A percentile compares a stretch with the other conserved stretches of the same genome.
These are phyloP conservation scores for Neodon shergylaensis DNA, from an alignment of 2,113 vertebrate genomes.

Conservation along the genomic window DNA sequence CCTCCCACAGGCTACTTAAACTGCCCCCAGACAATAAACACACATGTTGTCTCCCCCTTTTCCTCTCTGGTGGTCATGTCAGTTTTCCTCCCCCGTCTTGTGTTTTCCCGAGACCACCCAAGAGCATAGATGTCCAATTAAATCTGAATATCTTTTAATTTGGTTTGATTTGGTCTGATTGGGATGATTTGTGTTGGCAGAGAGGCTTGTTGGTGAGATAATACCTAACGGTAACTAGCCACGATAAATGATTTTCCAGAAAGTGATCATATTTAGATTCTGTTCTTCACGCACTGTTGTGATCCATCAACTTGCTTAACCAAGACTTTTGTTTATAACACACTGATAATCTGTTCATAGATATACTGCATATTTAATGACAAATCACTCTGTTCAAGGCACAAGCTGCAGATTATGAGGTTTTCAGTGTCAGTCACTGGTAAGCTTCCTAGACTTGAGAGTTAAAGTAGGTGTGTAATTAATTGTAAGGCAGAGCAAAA, in stretches of 20 bases:
- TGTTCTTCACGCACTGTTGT: background rate
- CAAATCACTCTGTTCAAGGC: background rate
- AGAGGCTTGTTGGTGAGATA: no score
- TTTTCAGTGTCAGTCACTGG: background rate
- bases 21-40: no score
- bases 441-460: conserved; percentile 8
- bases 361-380: background rate
- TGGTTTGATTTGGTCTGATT: no score
- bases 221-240: background rate
- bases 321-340: background rate
- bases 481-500: background rate
- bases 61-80: no score
- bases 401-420: background rate
- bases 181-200: no score
- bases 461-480: background rate
- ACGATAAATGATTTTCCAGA: background rate
- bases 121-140: no score
- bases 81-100: no score
- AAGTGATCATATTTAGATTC: background rate
- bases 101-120: no score
- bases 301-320: background rate
- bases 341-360: background rate
- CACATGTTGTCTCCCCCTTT: no score
- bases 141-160: no score
- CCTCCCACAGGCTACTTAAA: no score